Percentiles rank a stretch among this genome's conserved stretches.
These are phyloP conservation scores for Adelosebastes latens DNA, from an alignment of 2,797 vertebrate genomes.

Conservation along the genomic window DNA sequence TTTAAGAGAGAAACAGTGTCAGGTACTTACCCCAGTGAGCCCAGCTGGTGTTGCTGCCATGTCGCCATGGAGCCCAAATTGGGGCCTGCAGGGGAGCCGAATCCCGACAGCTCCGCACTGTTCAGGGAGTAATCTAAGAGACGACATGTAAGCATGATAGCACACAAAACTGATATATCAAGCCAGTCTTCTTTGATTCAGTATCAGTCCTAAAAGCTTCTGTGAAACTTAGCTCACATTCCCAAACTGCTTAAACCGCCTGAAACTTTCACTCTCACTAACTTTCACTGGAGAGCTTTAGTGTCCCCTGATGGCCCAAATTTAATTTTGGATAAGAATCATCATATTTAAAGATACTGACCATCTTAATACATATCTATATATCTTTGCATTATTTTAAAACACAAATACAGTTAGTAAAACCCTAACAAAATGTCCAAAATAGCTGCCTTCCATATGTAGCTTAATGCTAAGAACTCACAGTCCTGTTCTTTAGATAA, in stretches of 20 bases:
- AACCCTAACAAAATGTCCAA: too few species aligned
- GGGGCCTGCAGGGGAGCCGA: slow-evolving; percentile 87
- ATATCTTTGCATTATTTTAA: not conserved
- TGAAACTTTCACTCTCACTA: not conserved
- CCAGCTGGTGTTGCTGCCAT: slow-evolving; percentile 92
- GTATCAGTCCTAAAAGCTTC: not conserved
- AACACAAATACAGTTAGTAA: not conserved
- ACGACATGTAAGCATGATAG: not conserved
- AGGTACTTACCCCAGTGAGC: slow-evolving; percentile 88
- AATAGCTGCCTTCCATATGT: not conserved
- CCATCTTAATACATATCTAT: too few species aligned
- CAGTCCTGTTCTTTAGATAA: not conserved
- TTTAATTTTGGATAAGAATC: not conserved
- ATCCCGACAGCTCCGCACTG: slow-evolving; percentile 90
- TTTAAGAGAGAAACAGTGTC: not conserved
- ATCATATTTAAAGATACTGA: not conserved
- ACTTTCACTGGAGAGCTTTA: not conserved
- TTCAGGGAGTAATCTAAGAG: slow-evolving; percentile 90
- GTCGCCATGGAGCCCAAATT: slow-evolving; percentile 88
- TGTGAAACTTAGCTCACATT: not conserved
- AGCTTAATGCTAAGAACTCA: not conserved
- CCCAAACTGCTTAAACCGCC: not conserved
- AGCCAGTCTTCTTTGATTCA: not conserved
- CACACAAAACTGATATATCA: not conserved
- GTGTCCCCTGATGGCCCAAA: not conserved